Percentiles rank a stretch among this genome's conserved stretches.
These are phyloP conservation scores for Osmerus eperlanus DNA, from an alignment of 2,113 vertebrate species.

Conservation along the genomic window DNA sequence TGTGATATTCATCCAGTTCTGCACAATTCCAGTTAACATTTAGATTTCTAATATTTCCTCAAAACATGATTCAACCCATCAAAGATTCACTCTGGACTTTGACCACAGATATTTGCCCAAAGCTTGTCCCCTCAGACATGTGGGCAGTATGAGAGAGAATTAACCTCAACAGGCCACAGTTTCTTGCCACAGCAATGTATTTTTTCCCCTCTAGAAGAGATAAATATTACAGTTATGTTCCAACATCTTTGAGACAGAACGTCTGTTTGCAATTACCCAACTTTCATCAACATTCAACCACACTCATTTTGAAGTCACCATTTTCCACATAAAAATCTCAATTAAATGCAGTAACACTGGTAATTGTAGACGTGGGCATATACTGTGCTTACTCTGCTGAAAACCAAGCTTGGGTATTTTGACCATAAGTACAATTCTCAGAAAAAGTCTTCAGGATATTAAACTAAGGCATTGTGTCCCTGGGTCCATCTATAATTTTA, in stretches of 20 bases:
- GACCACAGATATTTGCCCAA: neutral
- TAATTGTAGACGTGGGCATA: neutral
- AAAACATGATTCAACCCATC: slow-evolving; percentile 36
- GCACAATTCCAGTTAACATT: slow-evolving; percentile 6
- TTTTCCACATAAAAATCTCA: slow-evolving; percentile 45
- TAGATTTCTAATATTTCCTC: slow-evolving; percentile 29
- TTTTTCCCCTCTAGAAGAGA: slow-evolving; percentile 18
- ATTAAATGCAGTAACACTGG: slow-evolving; percentile 13
- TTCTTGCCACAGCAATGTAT: slow-evolving; percentile 4
- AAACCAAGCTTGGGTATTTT: neutral
- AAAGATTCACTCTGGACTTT: slow-evolving; percentile 21
- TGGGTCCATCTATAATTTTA: too few relatives aligned
- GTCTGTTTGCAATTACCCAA: slow-evolving; percentile 44
- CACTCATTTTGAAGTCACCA: slow-evolving; percentile 28
- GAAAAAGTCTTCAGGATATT: too few relatives aligned
- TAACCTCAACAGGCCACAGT: slow-evolving; percentile 2
- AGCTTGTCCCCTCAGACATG: neutral
- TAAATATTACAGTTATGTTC: slow-evolving; percentile 19
- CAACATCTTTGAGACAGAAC: slow-evolving; percentile 13
- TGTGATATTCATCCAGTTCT: slow-evolving; percentile 38
- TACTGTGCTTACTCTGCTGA: neutral
- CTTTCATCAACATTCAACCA: slow-evolving; percentile 44
- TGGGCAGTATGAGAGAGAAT: neutral
- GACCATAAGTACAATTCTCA: too few relatives aligned
- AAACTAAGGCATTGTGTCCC: too few relatives aligned